Conservation (phyloP, 1,140 invertebrate species). For the Drosophila sp. region DNA sequence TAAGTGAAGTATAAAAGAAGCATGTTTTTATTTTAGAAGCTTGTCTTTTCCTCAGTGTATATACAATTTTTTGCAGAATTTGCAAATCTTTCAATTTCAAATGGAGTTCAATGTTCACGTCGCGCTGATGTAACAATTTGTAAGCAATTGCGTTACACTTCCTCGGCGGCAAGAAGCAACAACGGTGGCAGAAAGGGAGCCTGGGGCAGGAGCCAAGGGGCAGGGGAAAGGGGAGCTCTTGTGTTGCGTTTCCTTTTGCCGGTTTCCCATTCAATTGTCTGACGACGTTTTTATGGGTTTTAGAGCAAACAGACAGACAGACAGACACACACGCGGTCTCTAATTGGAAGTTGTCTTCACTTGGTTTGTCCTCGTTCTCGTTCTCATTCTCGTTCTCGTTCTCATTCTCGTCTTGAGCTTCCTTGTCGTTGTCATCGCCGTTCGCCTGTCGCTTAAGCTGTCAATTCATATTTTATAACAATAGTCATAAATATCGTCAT, state of each 20-base stretch:
- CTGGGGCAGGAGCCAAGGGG: not conserved
- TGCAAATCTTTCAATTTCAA: conserved; percentile 49
- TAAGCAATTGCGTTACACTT: conserved; percentile 71
- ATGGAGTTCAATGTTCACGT: conserved; percentile 20
- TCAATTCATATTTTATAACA: conserved; percentile 83
- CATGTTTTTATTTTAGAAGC: too few species aligned
- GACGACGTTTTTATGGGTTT: conserved; percentile 80
- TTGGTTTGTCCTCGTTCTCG: conserved; percentile 12
- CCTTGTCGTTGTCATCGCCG: conserved; percentile 40
- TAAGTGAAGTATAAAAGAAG: too few species aligned
- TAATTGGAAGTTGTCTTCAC: conserved; percentile 77
- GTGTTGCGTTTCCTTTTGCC: conserved; percentile 63
- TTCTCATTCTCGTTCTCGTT: not conserved
- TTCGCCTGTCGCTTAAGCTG: conserved; percentile 61
- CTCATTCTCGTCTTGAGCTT: not conserved
- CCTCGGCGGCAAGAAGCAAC: conserved; percentile 17
- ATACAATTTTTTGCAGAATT: conserved; percentile 61
- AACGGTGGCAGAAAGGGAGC: too few species aligned
- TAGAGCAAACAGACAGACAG: conserved; percentile 40
- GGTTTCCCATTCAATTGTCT: conserved; percentile 81
- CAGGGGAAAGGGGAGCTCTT: conserved; percentile 6
- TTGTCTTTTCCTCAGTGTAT: too few species aligned
- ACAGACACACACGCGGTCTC: conserved; percentile 40
- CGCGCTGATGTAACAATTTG: conserved; percentile 82
- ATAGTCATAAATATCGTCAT: conserved; percentile 83